phyloP scores from a whole-genome alignment of 2,113 vertebrate species.

The Pelvicachromis taeniatus region DNA sequence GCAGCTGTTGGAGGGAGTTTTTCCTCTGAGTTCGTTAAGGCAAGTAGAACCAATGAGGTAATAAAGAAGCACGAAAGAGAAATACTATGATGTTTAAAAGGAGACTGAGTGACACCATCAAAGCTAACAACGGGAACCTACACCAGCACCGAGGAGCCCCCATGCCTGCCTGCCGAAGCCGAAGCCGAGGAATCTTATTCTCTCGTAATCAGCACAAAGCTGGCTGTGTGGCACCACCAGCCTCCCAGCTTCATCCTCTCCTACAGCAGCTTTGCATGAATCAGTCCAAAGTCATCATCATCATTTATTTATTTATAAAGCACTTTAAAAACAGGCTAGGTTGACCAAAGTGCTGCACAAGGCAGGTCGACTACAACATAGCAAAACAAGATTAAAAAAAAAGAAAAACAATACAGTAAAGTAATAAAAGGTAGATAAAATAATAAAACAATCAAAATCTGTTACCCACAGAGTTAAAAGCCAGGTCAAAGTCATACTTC shows the following conservation, averaged over 20 bases:
- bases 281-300: background rate
- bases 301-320: too few relatives aligned
- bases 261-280: background rate
- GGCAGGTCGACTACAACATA: too few relatives aligned
- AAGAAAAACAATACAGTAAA: too few relatives aligned
- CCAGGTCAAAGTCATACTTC: rapidly evolving
- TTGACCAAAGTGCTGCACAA: too few relatives aligned
- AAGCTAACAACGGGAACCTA: background rate
- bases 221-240: rapidly evolving
- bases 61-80: background rate
- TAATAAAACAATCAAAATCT: too few relatives aligned
- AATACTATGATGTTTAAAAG: background rate
- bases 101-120: background rate
- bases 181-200: background rate
- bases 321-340: too few relatives aligned
- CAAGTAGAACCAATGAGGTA: rapidly evolving
- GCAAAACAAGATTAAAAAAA: too few relatives aligned
- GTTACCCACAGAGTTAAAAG: too few relatives aligned
- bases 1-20: background rate
- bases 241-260: rapidly evolving
- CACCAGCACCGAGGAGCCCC: rapidly evolving
- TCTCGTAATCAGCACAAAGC: background rate
- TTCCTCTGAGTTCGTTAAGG: rapidly evolving
- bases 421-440: too few relatives aligned
- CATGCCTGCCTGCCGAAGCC: background rate